A percentile compares a stretch with the other conserved stretches of the same genome.
These are phyloP conservation scores for Dorcus parallelipipedus DNA, from an alignment of 2,888 invertebrate genomes.

Conservation along the genomic window DNA sequence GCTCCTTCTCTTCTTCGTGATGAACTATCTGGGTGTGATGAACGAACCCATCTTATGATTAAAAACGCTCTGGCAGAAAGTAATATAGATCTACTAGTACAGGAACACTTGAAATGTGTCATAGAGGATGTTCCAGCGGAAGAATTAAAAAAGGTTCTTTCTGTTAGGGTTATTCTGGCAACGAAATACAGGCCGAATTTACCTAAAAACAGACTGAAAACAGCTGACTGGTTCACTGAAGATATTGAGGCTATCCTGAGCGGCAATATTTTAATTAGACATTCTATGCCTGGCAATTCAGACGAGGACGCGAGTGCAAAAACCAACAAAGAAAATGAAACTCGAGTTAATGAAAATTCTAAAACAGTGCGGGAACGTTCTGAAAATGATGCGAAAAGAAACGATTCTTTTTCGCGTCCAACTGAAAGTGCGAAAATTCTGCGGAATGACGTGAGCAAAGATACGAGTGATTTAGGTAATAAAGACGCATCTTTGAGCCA, in stretches of 20 bases:
- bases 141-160: constrained; percentile 18
- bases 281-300: too few species aligned
- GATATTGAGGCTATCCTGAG: not conserved
- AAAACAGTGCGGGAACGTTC: too few species aligned
- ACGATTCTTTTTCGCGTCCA: too few species aligned
- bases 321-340: too few species aligned
- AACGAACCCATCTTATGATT: constrained; percentile 5
- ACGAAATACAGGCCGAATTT: constrained; percentile 7
- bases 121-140: constrained; percentile 11
- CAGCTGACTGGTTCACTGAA: constrained; percentile 1
- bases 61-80: constrained; percentile 20
- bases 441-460: too few species aligned
- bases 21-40: constrained; percentile 8
- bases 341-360: too few species aligned
- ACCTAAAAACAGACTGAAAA: constrained; percentile 11
- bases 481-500: too few species aligned
- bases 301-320: too few species aligned
- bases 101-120: constrained; percentile 19
- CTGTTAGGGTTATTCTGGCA: constrained; percentile 16
- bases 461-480: too few species aligned
- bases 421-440: too few species aligned
- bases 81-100: constrained; percentile 26
- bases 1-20: not conserved
- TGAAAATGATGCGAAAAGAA: too few species aligned
- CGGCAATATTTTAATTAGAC: too few species aligned